These are phyloP conservation scores for Artibeus lituratus DNA, from an alignment of 2,797 vertebrate species.

Conservation along the genomic window DNA sequence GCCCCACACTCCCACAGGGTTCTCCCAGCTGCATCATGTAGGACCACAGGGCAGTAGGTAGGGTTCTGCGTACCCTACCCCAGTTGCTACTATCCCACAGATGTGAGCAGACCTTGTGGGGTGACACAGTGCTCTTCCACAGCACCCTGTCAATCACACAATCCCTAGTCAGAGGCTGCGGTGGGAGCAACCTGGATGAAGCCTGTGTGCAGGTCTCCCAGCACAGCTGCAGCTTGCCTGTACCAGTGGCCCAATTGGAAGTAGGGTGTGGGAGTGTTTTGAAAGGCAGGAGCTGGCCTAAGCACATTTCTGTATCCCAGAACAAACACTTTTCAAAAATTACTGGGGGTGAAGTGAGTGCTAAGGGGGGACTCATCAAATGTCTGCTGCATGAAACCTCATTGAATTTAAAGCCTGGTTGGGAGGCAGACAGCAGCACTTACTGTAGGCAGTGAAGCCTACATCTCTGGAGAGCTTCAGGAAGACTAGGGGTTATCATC, in stretches of 20 bases:
- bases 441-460: background rate
- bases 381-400: background rate
- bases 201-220: background rate
- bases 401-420: background rate
- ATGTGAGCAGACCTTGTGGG: background rate
- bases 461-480: background rate
- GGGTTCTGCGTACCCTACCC: background rate
- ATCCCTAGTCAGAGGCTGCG: background rate
- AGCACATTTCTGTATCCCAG: background rate
- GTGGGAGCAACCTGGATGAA: fast-evolving
- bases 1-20: background rate
- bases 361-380: background rate
- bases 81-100: background rate
- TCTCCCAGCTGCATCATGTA: background rate
- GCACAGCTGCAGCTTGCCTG: background rate
- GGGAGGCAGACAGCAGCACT: background rate
- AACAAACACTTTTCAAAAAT: background rate
- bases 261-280: background rate
- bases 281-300: background rate
- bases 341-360: fast-evolving
- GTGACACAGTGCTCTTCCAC: background rate
- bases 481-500: background rate
- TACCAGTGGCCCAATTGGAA: background rate
- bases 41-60: background rate
- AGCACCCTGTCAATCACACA: background rate